A percentile compares a stretch with the other conserved stretches of the same genome.
These are phyloP conservation scores for Notiomystis cincta DNA, from an alignment of 2,113 vertebrate genomes.

Conservation along the genomic window DNA sequence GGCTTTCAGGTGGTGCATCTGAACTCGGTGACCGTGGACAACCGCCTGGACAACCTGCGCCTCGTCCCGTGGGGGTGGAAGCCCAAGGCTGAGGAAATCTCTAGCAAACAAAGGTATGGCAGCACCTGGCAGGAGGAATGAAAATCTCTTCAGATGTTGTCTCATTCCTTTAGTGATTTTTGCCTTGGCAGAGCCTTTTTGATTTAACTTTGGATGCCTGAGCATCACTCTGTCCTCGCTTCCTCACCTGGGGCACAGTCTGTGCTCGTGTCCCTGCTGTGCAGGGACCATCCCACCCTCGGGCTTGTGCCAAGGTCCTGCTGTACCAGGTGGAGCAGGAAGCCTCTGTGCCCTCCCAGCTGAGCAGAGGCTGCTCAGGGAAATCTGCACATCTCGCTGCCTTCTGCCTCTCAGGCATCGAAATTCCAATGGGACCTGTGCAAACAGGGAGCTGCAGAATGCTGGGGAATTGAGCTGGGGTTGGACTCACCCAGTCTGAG, in stretches of 20 bases:
- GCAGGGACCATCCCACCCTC: background rate
- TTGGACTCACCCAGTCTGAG: background rate
- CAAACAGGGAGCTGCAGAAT: background rate
- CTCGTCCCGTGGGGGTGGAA: constrained; percentile 91
- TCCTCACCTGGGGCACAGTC: background rate
- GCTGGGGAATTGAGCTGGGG: background rate
- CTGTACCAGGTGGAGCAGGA: background rate
- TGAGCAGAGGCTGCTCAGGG: background rate
- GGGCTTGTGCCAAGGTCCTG: background rate
- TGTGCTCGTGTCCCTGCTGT: accelerated
- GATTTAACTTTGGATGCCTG: background rate
- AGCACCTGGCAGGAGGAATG: background rate
- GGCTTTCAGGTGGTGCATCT: constrained; percentile 96
- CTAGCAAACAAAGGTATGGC: constrained; percentile 92
- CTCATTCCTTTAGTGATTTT: background rate
- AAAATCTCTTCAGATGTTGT: background rate
- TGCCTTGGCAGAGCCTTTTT: background rate
- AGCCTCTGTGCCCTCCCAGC: background rate
- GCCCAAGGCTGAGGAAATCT: constrained; percentile 90
- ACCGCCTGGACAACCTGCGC: constrained; percentile 93
- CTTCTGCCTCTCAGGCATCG: accelerated
- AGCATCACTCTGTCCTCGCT: accelerated
- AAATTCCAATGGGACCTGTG: background rate
- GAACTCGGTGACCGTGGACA: constrained; percentile 95
- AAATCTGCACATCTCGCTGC: background rate